Conservation (phyloP, 2,113 vertebrate genomes). For the Ascaphus truei region DNA sequence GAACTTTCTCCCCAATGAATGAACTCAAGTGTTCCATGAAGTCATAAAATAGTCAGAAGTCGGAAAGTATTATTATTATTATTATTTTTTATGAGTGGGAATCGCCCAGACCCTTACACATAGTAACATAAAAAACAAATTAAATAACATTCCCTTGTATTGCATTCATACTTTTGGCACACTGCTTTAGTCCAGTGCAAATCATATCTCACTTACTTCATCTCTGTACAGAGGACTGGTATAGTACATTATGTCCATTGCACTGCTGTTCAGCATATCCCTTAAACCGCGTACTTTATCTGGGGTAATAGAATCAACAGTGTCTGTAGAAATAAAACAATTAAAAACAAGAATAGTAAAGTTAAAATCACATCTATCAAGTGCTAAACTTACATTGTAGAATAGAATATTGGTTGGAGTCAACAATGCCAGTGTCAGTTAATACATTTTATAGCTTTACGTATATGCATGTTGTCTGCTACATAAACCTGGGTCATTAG, state of each 20-base stretch:
- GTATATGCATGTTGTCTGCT: no score
- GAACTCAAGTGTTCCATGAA: background rate
- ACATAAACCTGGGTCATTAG: no score
- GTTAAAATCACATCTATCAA: no score
- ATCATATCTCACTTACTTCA: slow-evolving; percentile 72
- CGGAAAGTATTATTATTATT: no score
- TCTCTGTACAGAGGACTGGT: slow-evolving; percentile 94
- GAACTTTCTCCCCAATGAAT: background rate
- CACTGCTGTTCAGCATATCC: slow-evolving; percentile 96
- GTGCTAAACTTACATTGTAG: no score
- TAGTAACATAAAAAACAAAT: background rate
- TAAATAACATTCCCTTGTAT: background rate
- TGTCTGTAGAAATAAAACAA: slow-evolving; percentile 65
- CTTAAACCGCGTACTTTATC: slow-evolving; percentile 94
- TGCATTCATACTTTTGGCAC: background rate
- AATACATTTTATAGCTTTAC: no score
- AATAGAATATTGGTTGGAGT: no score
- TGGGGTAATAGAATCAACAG: slow-evolving; percentile 94
- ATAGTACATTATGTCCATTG: slow-evolving; percentile 99
- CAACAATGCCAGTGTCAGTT: no score
- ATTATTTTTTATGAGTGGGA: no score
- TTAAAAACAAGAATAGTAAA: background rate
- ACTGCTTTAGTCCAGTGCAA: background rate
- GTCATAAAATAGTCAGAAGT: no score
- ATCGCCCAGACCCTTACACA: background rate